Base-by-base conservation (phyloP, 1,140 invertebrate species). In the Orchesella cincta region DNA sequence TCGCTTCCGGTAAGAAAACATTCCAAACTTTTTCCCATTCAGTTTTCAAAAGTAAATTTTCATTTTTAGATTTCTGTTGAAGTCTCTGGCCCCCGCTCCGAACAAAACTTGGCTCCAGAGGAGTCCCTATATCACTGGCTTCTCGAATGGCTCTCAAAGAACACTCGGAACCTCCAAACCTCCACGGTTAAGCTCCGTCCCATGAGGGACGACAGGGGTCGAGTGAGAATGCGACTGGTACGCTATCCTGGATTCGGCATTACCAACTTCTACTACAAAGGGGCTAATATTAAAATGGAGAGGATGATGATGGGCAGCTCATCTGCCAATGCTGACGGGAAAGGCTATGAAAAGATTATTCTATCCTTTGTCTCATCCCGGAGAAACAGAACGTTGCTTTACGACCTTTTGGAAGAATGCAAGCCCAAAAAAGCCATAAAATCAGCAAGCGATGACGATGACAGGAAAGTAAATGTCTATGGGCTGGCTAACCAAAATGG, bases 161-260 rank as follows among this genome's bases (percentile, higher is more conserved):
- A 71, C 67, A 3, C 23, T 3, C 36, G 46, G 28, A 73, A 51
- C 29, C 71, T 46, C 2, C 18, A 36, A 26, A 46, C 8, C 23
- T 34, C 71, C 8, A 5, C 71, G 3, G 39, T 46, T 5, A 14
- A 26, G 14, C 23, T 73, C 8, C 14, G 23, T 26, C n/a, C n/a
- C n/a, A n/a, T n/a, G n/a, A n/a, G n/a, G n/a, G n/a, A n/a, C n/a
- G n/a, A n/a, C n/a, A n/a, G n/a, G n/a, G n/a, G n/a, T n/a, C 14
- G 23, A 39, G 46, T 39, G 28, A 36, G 14, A 28, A 28, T n/a
- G 3, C 71, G 71, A 2, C 26, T 46, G 23, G 28, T 51, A 1
- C 71, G 35, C 16, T 46, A 36, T 51, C 35, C 39, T 20, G 71
- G 71, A 8, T 73, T 46, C 29, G 71, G 71, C 5, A 51, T 73